Conservation (phyloP, 1,140 invertebrate genomes). For the Musca domestica region DNA sequence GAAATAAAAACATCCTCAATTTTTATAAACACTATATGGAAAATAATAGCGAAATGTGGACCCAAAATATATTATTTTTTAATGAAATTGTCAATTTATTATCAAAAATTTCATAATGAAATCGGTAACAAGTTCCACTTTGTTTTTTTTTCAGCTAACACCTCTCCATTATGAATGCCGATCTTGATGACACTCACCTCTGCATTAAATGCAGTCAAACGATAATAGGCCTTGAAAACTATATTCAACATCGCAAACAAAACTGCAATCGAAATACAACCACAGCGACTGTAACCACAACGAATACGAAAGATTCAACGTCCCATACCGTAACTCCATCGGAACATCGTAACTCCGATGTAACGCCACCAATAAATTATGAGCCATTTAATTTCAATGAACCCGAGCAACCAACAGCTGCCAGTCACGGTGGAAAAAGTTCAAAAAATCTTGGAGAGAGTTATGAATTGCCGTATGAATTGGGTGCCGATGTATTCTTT, state of each 20-base stretch:
- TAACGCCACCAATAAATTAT: conserved; percentile 25
- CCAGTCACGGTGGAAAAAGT: conserved; percentile 41
- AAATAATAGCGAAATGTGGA: too few species aligned
- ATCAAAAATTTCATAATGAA: too few species aligned
- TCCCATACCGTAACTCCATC: conserved; percentile 35
- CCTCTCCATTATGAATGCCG: conserved; percentile 52
- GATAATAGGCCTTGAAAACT: conserved; percentile 76
- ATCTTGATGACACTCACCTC: conserved; percentile 76
- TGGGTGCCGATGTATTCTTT: conserved; percentile 81
- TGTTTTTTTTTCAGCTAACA: background rate
- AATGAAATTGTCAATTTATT: too few species aligned
- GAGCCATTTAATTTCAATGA: conserved; percentile 51
- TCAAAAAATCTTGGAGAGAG: conserved; percentile 42
- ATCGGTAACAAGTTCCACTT: too few species aligned
- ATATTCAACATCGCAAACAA: conserved; percentile 74
- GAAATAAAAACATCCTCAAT: too few species aligned
- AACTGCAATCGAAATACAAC: conserved; percentile 57
- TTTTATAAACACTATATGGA: too few species aligned
- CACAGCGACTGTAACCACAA: conserved; percentile 13
- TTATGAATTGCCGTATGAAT: conserved; percentile 55
- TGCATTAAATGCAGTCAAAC: conserved; percentile 83
- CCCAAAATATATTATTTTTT: too few species aligned
- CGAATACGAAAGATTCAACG: conserved; percentile 33
- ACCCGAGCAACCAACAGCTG: conserved; percentile 47
- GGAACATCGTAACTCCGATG: conserved; percentile 30